Percentiles rank a stretch among this genome's conserved stretches.
phyloP scores from a whole-genome alignment of 2,113 vertebrate genomes.

The Heterotilapia buettikoferi region DNA sequence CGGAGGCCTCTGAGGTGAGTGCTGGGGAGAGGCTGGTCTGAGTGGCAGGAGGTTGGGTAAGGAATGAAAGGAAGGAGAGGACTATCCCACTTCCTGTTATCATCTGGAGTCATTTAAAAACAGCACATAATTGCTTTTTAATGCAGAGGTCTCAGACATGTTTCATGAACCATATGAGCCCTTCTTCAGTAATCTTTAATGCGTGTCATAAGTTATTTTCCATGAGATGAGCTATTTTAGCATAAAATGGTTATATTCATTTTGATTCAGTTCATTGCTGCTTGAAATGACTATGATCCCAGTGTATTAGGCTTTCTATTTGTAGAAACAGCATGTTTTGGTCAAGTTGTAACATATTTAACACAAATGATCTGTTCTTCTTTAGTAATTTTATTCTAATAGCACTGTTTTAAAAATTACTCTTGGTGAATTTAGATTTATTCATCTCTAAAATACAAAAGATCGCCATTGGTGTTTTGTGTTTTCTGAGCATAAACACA shows the following conservation, averaged over 20 bases:
- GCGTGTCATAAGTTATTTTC: background rate
- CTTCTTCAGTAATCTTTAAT: background rate
- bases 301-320: background rate
- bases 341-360: background rate
- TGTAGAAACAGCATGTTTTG: background rate
- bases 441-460: background rate
- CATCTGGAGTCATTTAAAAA: constrained; percentile 52
- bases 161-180: background rate
- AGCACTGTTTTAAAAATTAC: background rate
- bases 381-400: background rate
- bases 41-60: constrained; percentile 69
- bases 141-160: background rate
- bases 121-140: background rate
- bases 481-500: background rate
- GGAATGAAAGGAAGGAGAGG: constrained; percentile 79
- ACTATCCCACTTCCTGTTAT: constrained; percentile 59
- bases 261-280: background rate
- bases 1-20: constrained; percentile 66
- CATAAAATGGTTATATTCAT: background rate
- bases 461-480: background rate
- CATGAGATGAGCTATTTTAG: background rate
- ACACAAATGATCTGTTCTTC: background rate
- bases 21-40: constrained; percentile 58
- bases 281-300: background rate
- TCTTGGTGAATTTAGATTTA: background rate